These are phyloP conservation scores for Brachyhypopomus gauderio DNA, from an alignment of 2,113 vertebrate species.

Conservation along the genomic window DNA sequence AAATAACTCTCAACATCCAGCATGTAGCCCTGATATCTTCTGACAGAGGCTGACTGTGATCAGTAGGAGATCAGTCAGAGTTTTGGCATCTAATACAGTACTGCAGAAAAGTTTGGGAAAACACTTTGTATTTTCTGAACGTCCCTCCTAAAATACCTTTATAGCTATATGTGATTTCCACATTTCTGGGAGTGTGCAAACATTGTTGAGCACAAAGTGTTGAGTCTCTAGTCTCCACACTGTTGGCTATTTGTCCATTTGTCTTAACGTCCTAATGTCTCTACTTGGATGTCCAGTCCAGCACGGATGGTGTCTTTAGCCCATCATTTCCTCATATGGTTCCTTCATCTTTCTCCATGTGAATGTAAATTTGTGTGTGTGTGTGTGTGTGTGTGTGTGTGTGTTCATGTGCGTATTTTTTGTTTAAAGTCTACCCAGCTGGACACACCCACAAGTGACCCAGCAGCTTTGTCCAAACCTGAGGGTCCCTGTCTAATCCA, in stretches of 20 bases:
- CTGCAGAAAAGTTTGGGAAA: not conserved
- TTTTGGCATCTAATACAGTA: not conserved
- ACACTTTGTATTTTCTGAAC: too few species aligned
- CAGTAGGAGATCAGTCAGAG: not conserved
- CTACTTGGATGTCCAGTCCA: too few species aligned
- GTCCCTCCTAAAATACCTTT: too few species aligned
- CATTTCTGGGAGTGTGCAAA: too few species aligned
- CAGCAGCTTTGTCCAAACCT: slow-evolving; percentile 66
- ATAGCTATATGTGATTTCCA: too few species aligned
- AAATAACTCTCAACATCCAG: not conserved
- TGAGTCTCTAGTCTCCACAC: too few species aligned
- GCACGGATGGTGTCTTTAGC: not conserved
- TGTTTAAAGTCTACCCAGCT: slow-evolving; percentile 66
- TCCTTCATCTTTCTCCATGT: not conserved
- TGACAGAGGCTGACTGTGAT: not conserved
- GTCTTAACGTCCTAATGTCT: too few species aligned
- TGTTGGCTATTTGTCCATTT: too few species aligned
- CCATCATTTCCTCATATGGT: too few species aligned
- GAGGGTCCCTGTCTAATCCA: slow-evolving; percentile 71
- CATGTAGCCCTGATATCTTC: not conserved
- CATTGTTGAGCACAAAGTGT: too few species aligned
- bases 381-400: not conserved
- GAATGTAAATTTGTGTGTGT: too few species aligned
- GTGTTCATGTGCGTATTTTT: not conserved
- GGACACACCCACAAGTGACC: slow-evolving; percentile 70